Evolutionary conservation across 1,140 invertebrate species (phyloP), one percentile per base, ranked within the genome.

Genomic region (Drosophila kanapiae): DNA sequence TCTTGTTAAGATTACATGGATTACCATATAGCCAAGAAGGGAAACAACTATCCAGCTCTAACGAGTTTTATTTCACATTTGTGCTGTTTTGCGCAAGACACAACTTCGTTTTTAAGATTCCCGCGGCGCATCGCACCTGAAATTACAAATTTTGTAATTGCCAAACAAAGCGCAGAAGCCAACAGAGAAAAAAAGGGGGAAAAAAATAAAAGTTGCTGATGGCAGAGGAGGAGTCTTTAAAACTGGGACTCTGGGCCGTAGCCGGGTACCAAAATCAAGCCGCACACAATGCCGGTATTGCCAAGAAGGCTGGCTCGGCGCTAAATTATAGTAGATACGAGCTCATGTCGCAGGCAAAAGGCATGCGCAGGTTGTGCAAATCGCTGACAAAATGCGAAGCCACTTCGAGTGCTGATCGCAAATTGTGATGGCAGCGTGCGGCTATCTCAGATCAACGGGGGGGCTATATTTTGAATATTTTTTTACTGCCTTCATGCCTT

Each of bases 361-460:
- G 75, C 67, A 86, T 75, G 80, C 64, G 77, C 84, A 78, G 76
- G 87, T 88, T 88, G 84, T 88, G 84, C 80, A 88, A 87, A 87
- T 88, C 78, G 84, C 84, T 88, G 84, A 84, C 84, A 84, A 84
- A 88, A 83, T 83, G 80, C 81, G 78, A 69, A 58, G 80, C 63
- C 75, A 38, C 63, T 53, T 54, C 27, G 58, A 54, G 49, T 37
- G 49, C 31, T 40, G 75, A 77, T 77, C 74, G 45, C 29, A 45
- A 49, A 53, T 57, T 18, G 65, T 33, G 75, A 58, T 63, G 75
- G 53, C 45, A 62, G 23, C 76, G 75, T 78, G 76, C 57, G 51
- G 62, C 38, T 60, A 65, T 65, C 57, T 14, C 29, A 27, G 62
- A 61, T 65, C 40, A 43, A 38, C 11, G 13, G 23, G 14, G 33